These are phyloP conservation scores for Ormia ochracea DNA, from an alignment of 2,888 invertebrate genomes.

Conservation along the genomic window DNA sequence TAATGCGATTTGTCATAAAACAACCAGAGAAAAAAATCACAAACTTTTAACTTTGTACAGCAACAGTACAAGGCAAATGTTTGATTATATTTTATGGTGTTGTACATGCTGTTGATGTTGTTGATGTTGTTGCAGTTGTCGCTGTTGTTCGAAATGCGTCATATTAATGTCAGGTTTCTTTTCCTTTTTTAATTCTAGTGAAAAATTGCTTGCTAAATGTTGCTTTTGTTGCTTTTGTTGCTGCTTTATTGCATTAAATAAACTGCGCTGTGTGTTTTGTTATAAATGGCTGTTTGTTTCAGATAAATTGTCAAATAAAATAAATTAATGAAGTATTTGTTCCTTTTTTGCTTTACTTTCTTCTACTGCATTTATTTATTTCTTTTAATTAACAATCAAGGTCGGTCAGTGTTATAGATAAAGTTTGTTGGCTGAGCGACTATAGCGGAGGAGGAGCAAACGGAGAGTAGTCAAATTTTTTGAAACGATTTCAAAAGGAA, in stretches of 20 bases:
- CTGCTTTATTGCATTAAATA: not conserved
- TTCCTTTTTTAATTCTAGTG: not conserved
- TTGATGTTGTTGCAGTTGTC: not conserved
- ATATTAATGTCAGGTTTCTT: not conserved
- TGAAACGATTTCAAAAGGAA: not conserved
- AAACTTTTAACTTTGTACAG: not conserved
- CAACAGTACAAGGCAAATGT: not conserved
- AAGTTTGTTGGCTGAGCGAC: not conserved
- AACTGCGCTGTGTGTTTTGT: conserved; percentile 7
- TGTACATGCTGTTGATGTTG: not conserved
- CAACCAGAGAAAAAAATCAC: not conserved
- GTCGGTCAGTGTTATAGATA: conserved; percentile 57
- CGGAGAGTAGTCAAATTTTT: not conserved
- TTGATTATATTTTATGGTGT: not conserved
- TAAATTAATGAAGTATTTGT: not conserved
- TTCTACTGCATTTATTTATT: not conserved
- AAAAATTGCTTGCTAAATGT: conserved; percentile 9
- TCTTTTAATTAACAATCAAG: conserved; percentile 45
- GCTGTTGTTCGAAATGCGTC: not conserved
- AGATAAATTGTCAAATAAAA: conserved; percentile 40
- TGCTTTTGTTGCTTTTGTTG: not conserved
- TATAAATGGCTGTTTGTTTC: conserved; percentile 13
- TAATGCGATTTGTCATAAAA: conserved; percentile 11
- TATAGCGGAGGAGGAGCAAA: not conserved
- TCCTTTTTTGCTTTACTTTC: not conserved